Evolutionary conservation across 2,888 invertebrate genomes (phyloP), one percentile per base, ranked within the genome.

Genomic region (Ochropacha duplaris): DNA sequence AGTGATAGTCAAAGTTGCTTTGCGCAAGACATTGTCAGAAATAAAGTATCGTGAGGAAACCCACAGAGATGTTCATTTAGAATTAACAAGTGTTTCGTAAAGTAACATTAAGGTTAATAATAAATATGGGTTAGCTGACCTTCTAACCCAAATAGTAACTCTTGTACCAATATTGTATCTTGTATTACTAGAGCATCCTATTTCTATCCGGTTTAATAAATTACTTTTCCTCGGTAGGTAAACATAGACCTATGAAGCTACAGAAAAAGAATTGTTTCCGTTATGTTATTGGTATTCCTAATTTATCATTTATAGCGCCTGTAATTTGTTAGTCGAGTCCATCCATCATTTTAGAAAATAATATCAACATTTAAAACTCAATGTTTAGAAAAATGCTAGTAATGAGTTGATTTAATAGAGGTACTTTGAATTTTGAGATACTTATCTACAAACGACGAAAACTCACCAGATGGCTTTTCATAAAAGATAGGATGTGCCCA

Each of bases 1-100:
- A n/a, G 52, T 19, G 28, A 19, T 8, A 44, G 2, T 22, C 31
- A 34, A 52, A 59, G 59, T 69, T 69, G 58, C 61, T 74, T 90
- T 90, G 86, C 88, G 90, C 83, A 90, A 90, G 81, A 72, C 74
- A 70, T n/a, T 69, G 72, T 76, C 81, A 74, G 78, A 85, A 87
- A 87, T 88, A 88, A 84, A 86, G 78, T 72, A 28, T 31, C 76
- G 79, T 75, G 78, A 76, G 76, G 86, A 84, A 86, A 83, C 75
- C 73, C 67, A 57, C 73, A 62, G 68, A 72, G 83, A 81, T 81
- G 31, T 28, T 71, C 68, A 71, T 71, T 72, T 76, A 66, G 65
- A 78, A 77, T 78, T 79, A 81, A 83, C 81, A 77, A 71, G 72
- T 73, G 79, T 87, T 86, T 78, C 84, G 82, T 72, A 85, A 84